These are phyloP conservation scores for Tenthredo scrophulariae DNA, from an alignment of 2,888 invertebrate species.

Conservation along the genomic window DNA sequence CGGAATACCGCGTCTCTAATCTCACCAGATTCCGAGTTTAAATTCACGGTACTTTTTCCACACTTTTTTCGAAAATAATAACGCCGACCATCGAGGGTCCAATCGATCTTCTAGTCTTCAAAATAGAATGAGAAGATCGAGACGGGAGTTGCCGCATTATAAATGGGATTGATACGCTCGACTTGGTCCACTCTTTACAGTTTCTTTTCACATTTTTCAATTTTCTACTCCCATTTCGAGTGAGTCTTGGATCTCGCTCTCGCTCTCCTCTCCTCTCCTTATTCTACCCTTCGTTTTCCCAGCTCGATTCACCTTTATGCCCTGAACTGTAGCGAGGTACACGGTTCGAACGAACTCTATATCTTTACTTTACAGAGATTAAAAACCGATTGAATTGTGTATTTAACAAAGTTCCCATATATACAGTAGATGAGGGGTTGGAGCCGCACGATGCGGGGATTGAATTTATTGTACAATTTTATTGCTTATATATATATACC, in stretches of 20 bases:
- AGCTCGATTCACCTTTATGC: background rate
- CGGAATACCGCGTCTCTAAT: background rate
- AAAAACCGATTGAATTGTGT: constrained; percentile 15
- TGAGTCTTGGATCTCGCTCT: background rate
- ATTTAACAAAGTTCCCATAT: background rate
- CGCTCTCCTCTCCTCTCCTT: background rate
- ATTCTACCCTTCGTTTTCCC: background rate
- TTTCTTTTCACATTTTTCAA: background rate
- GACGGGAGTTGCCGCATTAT: constrained; percentile 11
- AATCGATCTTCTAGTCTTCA: constrained; percentile 13
- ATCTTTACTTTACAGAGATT: background rate
- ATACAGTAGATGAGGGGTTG: background rate
- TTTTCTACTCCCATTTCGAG: constrained; percentile 2
- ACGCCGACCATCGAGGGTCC: background rate
- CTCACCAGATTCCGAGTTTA: too few relatives aligned
- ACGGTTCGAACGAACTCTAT: background rate
- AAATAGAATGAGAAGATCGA: background rate
- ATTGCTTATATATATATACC: background rate
- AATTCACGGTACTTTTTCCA: background rate
- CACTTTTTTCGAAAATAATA: background rate
- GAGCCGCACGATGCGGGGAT: background rate
- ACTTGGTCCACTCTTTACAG: constrained; percentile 21
- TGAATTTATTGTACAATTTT: background rate
- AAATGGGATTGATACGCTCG: constrained; percentile 44
- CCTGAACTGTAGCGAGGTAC: background rate